Conservation (phyloP, 2,888 invertebrate genomes). For the Timema podura region DNA sequence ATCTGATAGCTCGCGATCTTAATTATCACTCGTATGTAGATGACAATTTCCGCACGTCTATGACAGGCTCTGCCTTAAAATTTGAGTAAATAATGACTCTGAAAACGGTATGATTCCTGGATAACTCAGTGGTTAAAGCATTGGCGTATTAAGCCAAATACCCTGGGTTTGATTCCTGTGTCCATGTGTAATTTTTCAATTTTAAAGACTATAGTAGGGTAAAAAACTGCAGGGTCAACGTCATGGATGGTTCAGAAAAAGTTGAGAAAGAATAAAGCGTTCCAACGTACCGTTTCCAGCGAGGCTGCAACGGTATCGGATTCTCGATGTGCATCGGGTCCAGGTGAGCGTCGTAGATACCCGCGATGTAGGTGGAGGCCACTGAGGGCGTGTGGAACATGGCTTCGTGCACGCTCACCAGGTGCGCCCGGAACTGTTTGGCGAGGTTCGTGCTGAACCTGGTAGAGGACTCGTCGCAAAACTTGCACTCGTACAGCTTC, state of each 20-base stretch:
- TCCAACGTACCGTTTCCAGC: background rate
- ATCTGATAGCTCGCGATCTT: too few species aligned
- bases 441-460: conserved; percentile 60
- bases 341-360: conserved; percentile 46
- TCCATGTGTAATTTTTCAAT: too few species aligned
- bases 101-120: too few species aligned
- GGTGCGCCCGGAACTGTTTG: conserved; percentile 62
- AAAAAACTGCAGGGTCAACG: too few species aligned
- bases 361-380: conserved; percentile 51
- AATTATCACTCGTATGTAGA: too few species aligned
- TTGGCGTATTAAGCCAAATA: too few species aligned
- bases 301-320: conserved; percentile 24
- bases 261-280: background rate
- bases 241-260: background rate
- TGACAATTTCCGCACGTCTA: too few species aligned
- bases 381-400: conserved; percentile 49
- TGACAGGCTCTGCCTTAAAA: too few species aligned
- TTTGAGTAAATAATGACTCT: too few species aligned
- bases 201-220: too few species aligned
- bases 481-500: conserved; percentile 71
- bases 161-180: too few species aligned
- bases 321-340: conserved; percentile 35
- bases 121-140: too few species aligned
- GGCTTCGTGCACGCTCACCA: conserved; percentile 54
- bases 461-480: conserved; percentile 48